Percentiles rank a stretch among this genome's conserved stretches.
These are phyloP conservation scores for Sphaeridia pumilis DNA, from an alignment of 2,888 invertebrate genomes.

Conservation along the genomic window DNA sequence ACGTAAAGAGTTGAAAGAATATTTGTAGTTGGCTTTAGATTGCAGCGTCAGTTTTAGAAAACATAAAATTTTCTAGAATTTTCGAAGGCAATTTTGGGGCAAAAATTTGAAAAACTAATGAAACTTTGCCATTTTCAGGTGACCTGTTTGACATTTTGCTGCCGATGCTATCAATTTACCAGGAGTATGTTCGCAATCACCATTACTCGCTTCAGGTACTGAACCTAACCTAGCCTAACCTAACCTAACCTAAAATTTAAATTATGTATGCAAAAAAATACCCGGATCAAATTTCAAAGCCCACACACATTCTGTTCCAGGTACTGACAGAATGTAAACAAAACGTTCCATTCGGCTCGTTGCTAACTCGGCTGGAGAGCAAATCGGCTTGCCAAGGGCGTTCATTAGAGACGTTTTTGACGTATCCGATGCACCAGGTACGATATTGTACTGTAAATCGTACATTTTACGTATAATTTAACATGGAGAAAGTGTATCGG, in stretches of 20 bases:
- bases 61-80: background rate
- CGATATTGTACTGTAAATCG: too few relatives aligned
- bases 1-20: too few relatives aligned
- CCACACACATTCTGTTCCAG: constrained; percentile 10
- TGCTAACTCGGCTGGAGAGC: constrained; percentile 68
- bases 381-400: constrained; percentile 75
- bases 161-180: constrained; percentile 88
- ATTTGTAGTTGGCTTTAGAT: background rate
- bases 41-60: background rate
- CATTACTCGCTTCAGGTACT: constrained; percentile 71
- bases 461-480: too few relatives aligned
- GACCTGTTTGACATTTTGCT: constrained; percentile 89
- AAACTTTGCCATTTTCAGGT: constrained; percentile 45
- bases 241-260: background rate
- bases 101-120: background rate
- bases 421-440: constrained; percentile 91
- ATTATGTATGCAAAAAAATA: background rate
- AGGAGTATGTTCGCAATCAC: constrained; percentile 87
- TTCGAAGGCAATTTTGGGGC: background rate
- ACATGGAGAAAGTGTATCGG: too few relatives aligned
- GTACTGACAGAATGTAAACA: constrained; percentile 86
- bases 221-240: background rate
- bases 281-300: background rate
- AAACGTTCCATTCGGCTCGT: constrained; percentile 58
- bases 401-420: constrained; percentile 75